Base-by-base conservation (phyloP, 2,888 invertebrate genomes). In the Spodoptera exigua region DNA sequence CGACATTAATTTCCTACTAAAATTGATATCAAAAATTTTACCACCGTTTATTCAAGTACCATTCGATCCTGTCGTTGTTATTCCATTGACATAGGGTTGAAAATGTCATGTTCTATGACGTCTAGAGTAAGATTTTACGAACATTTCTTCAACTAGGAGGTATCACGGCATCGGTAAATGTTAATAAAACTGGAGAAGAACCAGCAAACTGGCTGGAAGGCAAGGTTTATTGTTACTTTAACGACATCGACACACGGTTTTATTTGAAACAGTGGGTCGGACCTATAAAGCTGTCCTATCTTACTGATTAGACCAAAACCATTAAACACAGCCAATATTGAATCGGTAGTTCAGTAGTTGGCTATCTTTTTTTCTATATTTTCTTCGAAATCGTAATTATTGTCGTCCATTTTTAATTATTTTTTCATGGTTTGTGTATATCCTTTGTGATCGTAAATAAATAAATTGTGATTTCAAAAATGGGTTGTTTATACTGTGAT, bases 201-300 rank as follows among this genome's bases (percentile, higher is more conserved):
- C 44, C 51, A 46, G 61, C 67, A 60, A 72, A 70, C 41, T 57
- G 60, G 45, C 55, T 68, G 63, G 65, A 51, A 69, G 69, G 64
- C 58, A 43, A 48, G 49, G 59, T 85, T 87, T 83, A 87, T 83
- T 78, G 82, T 80, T 75, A 66, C 61, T 83, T 84, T 85, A 82
- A 86, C 80, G 81, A 81, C 79, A 66, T 72, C 64, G 54, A 78
- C 78, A 77, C 76, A 68, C 58, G 68, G 67, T 69, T 83, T 80
- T 83, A 83, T 84, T 71, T 70, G 73, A 68, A 60, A 67, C 65
- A 59, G 48, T 57, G 54, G 71, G 55, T 54, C 46, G 34, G 17
- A 45, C 34, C 63, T 39, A 64, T 69, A 69, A 64, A 64, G n/a
- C 16, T 3, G 2, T 11, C 16, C 17, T 46, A 53, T 58, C 32